phyloP scores from a whole-genome alignment of 2,797 vertebrate species.

The Perdix hodgsoniae region DNA sequence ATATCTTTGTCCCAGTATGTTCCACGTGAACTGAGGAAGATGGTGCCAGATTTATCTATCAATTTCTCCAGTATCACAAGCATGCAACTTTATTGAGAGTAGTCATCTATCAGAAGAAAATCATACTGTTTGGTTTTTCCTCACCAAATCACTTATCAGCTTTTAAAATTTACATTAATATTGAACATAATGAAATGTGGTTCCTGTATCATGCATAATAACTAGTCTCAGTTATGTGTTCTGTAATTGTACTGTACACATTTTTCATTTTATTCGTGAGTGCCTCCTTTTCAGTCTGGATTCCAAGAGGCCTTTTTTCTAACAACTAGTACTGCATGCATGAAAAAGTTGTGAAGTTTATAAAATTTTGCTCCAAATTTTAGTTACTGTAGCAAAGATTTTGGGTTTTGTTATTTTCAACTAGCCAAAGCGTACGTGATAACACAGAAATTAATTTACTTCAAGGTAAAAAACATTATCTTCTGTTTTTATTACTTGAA shows the following conservation, averaged over 20 bases:
- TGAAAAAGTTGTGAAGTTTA: background rate
- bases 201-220: background rate
- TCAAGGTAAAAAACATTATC: background rate
- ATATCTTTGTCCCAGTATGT: conserved; percentile 24
- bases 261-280: background rate
- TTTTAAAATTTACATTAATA: background rate
- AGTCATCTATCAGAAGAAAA: background rate
- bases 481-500: background rate
- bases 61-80: background rate
- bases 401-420: background rate
- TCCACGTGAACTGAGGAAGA: conserved; percentile 15
- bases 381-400: background rate
- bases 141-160: background rate
- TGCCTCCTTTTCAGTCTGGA: background rate
- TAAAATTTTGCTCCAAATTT: background rate
- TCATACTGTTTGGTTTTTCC: background rate
- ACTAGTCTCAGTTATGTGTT: background rate
- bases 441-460: background rate
- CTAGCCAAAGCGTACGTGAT: background rate
- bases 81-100: background rate
- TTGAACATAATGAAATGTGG: background rate
- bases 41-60: background rate
- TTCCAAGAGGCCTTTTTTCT: background rate
- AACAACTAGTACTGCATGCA: background rate
- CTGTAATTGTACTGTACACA: background rate